Evolutionary conservation across 1,140 invertebrate species (phyloP).

Genomic region (Cherax destructor): DNA sequence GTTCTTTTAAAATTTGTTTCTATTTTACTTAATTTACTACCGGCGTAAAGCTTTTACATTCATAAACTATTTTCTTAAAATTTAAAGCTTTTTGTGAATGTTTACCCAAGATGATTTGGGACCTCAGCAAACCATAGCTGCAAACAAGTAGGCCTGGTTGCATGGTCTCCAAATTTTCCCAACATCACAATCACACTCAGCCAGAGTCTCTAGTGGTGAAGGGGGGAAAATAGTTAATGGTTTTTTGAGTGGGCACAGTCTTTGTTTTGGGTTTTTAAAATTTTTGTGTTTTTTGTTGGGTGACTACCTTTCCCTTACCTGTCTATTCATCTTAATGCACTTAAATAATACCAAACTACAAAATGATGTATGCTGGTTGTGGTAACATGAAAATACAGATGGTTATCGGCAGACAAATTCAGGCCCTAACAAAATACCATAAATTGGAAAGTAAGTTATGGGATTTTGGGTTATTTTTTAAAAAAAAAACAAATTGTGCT

Average conservation of each 20-base stretch:
- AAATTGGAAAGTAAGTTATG: too few relatives aligned
- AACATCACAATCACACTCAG: constrained; percentile 7
- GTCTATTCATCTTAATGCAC: background rate
- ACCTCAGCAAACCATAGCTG: constrained; percentile 4
- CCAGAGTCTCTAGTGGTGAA: constrained; percentile 10
- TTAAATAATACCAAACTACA: too few relatives aligned
- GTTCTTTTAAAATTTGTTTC: too few relatives aligned
- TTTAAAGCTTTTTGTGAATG: background rate
- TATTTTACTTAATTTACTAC: too few relatives aligned
- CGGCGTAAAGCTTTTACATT: background rate
- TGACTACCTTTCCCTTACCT: background rate
- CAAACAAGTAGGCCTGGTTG: constrained; percentile 7
- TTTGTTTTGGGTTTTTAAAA: background rate
- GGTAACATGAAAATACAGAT: too few relatives aligned
- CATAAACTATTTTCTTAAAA: background rate
- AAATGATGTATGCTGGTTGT: too few relatives aligned
- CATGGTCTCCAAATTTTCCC: background rate
- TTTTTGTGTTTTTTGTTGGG: background rate
- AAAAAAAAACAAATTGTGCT: too few relatives aligned
- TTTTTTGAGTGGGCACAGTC: constrained; percentile 5
- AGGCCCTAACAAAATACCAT: too few relatives aligned
- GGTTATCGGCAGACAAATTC: too few relatives aligned
- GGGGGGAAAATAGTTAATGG: background rate
- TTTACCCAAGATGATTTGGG: constrained; percentile 32
- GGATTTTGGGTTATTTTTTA: too few relatives aligned